Conservation (phyloP, 2,888 invertebrate genomes). For the Elegia similella region DNA sequence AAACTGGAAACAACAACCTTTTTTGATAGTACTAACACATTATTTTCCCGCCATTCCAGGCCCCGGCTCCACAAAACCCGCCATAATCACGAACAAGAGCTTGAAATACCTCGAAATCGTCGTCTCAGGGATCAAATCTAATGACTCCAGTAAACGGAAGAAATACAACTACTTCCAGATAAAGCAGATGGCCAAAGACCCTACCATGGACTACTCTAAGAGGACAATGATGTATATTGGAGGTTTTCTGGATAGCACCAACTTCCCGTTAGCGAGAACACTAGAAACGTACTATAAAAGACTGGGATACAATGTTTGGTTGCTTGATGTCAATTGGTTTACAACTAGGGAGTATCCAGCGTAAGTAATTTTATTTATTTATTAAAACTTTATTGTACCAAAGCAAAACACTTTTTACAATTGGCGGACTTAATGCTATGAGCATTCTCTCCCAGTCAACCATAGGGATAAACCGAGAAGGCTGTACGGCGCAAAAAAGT, state of each 20-base stretch:
- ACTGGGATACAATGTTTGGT: constrained; percentile 50
- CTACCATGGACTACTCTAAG: constrained; percentile 42
- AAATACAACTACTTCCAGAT: constrained; percentile 57
- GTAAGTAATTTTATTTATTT: constrained; percentile 54
- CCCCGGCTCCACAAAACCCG: constrained; percentile 47
- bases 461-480: no score
- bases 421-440: no score
- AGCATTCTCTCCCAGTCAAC: no score
- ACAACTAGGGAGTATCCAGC: constrained; percentile 53
- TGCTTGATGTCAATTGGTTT: constrained; percentile 49
- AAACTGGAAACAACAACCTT: no score
- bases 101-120: constrained; percentile 44
- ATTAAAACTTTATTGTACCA: no score
- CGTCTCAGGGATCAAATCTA: constrained; percentile 35
- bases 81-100: constrained; percentile 45
- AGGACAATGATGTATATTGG: constrained; percentile 55
- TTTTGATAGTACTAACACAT: not conserved
- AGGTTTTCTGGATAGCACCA: constrained; percentile 56
- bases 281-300: constrained; percentile 42
- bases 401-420: no score
- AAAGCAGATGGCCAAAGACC: constrained; percentile 42
- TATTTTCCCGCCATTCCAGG: constrained; percentile 40
- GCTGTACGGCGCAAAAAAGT: no score
- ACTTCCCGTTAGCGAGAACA: constrained; percentile 33
- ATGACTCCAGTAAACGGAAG: constrained; percentile 27